A percentile compares a stretch with the other conserved stretches of the same genome.
Conservation (phyloP, 2,888 invertebrate species). For the Autographa gamma region DNA sequence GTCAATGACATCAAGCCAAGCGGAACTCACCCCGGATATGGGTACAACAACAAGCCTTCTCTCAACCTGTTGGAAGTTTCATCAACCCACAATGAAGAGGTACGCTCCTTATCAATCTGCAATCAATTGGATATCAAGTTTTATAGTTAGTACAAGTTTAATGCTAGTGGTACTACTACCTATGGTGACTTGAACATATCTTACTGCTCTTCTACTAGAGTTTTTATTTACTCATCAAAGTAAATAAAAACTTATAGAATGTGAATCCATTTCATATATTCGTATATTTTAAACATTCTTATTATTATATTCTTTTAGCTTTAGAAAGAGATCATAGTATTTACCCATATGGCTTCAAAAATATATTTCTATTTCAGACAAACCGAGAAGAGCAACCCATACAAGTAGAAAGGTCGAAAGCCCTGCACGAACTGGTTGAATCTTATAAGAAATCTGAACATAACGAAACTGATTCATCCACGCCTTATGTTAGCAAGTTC, state of each 20-base stretch:
- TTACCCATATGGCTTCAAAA: background rate
- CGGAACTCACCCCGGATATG: conserved; percentile 43
- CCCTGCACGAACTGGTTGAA: conserved; percentile 76
- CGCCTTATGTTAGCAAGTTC: conserved; percentile 58
- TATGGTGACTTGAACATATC: no score
- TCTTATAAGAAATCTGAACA: conserved; percentile 59
- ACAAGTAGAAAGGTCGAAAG: conserved; percentile 78
- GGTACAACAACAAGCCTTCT: conserved; percentile 33
- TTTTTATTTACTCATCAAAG: no score
- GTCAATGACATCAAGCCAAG: conserved; percentile 72
- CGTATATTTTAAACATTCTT: no score
- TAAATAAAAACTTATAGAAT: no score
- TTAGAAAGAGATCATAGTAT: no score
- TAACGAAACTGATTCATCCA: conserved; percentile 50
- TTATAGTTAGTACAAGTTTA: background rate
- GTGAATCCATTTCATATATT: no score
- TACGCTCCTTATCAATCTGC: conserved; percentile 35
- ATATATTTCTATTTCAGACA: conserved; percentile 46
- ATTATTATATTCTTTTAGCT: no score
- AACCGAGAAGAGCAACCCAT: conserved; percentile 66
- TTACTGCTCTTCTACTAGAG: no score
- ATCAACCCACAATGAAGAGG: conserved; percentile 59
- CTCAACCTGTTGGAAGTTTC: conserved; percentile 30
- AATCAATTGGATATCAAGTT: background rate
- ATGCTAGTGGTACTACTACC: background rate